phyloP scores from a whole-genome alignment of 2,797 vertebrate species.

The Ispidina lecontei region DNA sequence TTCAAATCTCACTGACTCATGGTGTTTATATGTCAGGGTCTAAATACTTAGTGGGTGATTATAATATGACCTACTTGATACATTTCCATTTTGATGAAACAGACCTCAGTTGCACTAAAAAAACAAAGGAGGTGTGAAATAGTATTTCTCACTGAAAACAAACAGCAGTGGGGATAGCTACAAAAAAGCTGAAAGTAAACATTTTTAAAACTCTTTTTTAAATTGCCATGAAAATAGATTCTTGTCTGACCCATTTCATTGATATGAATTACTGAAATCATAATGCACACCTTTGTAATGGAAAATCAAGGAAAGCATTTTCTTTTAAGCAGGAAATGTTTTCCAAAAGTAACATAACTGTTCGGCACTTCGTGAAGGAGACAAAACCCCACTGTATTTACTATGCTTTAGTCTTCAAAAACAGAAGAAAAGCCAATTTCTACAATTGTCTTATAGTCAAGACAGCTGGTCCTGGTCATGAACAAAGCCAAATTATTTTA shows the following conservation, averaged over 20 bases:
- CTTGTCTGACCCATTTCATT: background rate
- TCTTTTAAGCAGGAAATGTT: background rate
- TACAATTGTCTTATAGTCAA: background rate
- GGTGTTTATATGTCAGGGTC: background rate
- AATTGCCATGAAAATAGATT: background rate
- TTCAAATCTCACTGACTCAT: background rate
- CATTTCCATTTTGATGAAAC: background rate
- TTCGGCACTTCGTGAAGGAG: background rate
- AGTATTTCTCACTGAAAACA: background rate
- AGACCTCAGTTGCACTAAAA: background rate
- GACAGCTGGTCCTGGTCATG: background rate
- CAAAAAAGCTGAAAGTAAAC: background rate
- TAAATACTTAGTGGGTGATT: background rate
- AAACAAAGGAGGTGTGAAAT: background rate
- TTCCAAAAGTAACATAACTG: background rate
- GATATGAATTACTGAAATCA: background rate
- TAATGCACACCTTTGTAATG: background rate
- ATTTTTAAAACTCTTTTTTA: background rate
- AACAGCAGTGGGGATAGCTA: background rate
- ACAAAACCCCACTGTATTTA: background rate
- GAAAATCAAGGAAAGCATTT: background rate
- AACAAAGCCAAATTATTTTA: background rate
- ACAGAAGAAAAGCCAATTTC: background rate
- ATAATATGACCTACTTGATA: background rate
- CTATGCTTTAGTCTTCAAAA: background rate